Base-by-base conservation (phyloP, 2,888 invertebrate genomes). In the Oscheius myriophilus region DNA sequence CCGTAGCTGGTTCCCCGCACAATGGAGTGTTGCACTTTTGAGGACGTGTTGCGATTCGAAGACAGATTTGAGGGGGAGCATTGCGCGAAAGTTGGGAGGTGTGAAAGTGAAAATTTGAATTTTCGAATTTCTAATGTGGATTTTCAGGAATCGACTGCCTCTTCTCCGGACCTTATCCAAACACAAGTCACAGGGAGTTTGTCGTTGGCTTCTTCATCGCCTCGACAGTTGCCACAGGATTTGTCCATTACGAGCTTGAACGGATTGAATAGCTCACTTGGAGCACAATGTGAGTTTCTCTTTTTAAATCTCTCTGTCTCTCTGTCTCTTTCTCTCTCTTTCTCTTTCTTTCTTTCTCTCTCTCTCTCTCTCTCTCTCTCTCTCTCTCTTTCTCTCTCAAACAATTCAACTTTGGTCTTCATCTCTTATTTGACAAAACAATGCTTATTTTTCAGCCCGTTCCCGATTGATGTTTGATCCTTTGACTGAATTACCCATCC, bases 391-490 rank as follows among this genome's bases (percentile, higher is more conserved):
- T 33, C 33, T 33, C 33, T 33, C 33, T 33, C 33, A 6, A 3
- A 6, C 33, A 6, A 3, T 33, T 9, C 9, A 3, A n/a, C n/a
- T n/a, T n/a, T n/a, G n/a, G n/a, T n/a, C n/a, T n/a, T n/a, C 9
- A 3, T 33, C 33, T 9, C 33, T 33, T 9, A 6, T 9, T 33
- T 9, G 3, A 33, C 3, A 33, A 33, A 33, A 3, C 33, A 33
- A n/a, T n/a, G 25, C 18, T 12, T 7, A 7, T 21, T 33, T 66
- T 66, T 75, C 74, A 12, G 82, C 84, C 87, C 91, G 98, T 52
- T 97, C 96, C 88, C 91, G 98, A 79, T 96, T 98, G 51, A 98
- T 98, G 89, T 98, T 98, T 85, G 98, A 98, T 89, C 98, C 98
- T 0, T 94, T 97, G 25, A 95, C 96, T 18, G 98, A 98, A 89